Evolutionary conservation across 23 tunicate species (phyloP).

Genomic region (Halocynthia aurantium): DNA sequence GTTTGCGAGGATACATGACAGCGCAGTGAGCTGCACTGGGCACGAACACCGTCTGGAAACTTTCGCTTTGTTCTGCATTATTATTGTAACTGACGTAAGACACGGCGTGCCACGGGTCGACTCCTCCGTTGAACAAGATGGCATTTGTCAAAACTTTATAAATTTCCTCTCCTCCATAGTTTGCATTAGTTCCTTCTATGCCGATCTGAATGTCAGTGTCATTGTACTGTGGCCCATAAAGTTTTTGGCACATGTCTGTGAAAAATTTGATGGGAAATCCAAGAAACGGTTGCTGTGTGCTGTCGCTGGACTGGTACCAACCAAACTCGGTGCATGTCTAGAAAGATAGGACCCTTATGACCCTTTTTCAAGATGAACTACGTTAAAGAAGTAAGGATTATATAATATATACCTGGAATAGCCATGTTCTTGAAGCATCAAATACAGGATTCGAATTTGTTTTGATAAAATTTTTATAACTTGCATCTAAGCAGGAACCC

Average conservation of each 20-base stretch:
- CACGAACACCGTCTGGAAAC: slow-evolving; percentile 25
- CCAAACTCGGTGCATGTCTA: slow-evolving; percentile 93
- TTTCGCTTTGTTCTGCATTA: neutral
- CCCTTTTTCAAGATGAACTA: neutral
- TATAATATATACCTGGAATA: slow-evolving; percentile 8
- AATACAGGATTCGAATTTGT: slow-evolving; percentile 1
- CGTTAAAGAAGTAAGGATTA: neutral
- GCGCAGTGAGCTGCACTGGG: slow-evolving; percentile 89
- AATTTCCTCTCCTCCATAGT: slow-evolving; percentile 23
- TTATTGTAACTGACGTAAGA: slow-evolving; percentile 17
- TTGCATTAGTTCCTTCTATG: slow-evolving; percentile 15
- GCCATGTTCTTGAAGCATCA: slow-evolving; percentile 21
- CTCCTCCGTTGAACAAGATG: slow-evolving; percentile 67
- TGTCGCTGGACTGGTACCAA: slow-evolving; percentile 72
- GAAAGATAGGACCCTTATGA: neutral
- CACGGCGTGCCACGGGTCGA: slow-evolving; percentile 76
- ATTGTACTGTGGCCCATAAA: slow-evolving; percentile 28
- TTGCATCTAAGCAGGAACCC: slow-evolving; percentile 10
- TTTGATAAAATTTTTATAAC: slow-evolving; percentile 19
- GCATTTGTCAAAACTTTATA: slow-evolving; percentile 56
- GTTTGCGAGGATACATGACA: slow-evolving; percentile 62
- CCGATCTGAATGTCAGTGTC: slow-evolving; percentile 1
- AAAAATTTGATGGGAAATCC: slow-evolving; percentile 51
- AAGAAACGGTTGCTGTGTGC: slow-evolving; percentile 50
- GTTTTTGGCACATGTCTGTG: slow-evolving; percentile 30